Base-by-base conservation (phyloP, 2,888 invertebrate genomes). In the Orthonychiurus folsomi region DNA sequence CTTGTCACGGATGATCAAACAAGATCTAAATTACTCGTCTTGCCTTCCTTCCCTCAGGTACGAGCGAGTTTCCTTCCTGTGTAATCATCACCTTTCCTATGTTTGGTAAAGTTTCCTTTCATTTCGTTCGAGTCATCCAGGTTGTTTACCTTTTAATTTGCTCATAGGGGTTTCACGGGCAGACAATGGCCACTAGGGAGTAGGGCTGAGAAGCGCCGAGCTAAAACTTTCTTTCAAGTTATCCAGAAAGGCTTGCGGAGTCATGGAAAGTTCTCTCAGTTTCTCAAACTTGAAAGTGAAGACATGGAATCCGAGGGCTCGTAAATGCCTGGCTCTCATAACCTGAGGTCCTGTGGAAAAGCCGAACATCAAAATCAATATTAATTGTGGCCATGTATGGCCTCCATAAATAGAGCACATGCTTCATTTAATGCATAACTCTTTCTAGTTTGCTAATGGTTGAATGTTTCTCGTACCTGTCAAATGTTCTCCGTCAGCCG, bases 311-410 rank as follows among this genome's bases (percentile, higher is more conserved):
- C 86, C 87, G 55, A 86, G 76, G 69, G 81, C 79, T 73, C 80
- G 79, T 15, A 87, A 77, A 74, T 86, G 85, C 63, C 82, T 80
- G 63, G 80, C 81, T 68, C 83, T 82, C 82, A 85, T 83, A 1
- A 79, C 75, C 75, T 85, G 85, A 25, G 83, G 81, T 0, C 68
- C 67, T n/a, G n/a, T n/a, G n/a, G n/a, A n/a, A n/a, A n/a, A n/a
- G n/a, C n/a, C n/a, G n/a, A n/a, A n/a, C n/a, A n/a, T n/a, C n/a
- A n/a, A n/a, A n/a, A n/a, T n/a, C n/a, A n/a, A n/a, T n/a, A n/a
- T n/a, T n/a, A n/a, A n/a, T n/a, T n/a, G n/a, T n/a, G n/a, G n/a
- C n/a, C n/a, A n/a, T n/a, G n/a, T n/a, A n/a, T n/a, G n/a, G n/a
- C n/a, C n/a, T n/a, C n/a, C n/a, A n/a, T n/a, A n/a, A n/a, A n/a